Percentiles rank a stretch among this genome's conserved stretches.
Evolutionary conservation across 1,140 invertebrate genomes (phyloP).

Genomic region (Cotesia vestalis): DNA sequence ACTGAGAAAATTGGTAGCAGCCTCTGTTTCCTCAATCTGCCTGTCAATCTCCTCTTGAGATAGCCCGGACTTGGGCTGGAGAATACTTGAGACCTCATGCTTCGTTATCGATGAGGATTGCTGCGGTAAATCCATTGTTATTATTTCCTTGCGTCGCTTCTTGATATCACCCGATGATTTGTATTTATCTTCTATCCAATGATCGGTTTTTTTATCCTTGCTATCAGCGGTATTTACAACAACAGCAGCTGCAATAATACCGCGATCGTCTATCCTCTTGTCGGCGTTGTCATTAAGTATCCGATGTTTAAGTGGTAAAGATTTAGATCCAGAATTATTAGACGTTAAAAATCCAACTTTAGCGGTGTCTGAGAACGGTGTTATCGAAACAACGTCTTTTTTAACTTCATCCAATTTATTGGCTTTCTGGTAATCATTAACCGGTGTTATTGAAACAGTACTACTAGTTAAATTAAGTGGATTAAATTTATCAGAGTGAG

Average conservation of each 20-base stretch:
- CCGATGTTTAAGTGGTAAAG: slow-evolving; percentile 48
- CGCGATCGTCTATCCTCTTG: slow-evolving; percentile 40
- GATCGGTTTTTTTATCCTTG: slow-evolving; percentile 53
- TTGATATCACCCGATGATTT: slow-evolving; percentile 52
- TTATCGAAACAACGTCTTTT: slow-evolving; percentile 61
- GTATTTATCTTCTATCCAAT: slow-evolving; percentile 51
- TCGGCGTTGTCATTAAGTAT: slow-evolving; percentile 47
- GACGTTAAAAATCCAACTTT: slow-evolving; percentile 21
- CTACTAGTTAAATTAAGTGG: slow-evolving; percentile 53
- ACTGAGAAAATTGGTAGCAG: slow-evolving; percentile 65
- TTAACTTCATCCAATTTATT: slow-evolving; percentile 49
- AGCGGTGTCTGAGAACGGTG: slow-evolving; percentile 49
- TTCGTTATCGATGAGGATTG: slow-evolving; percentile 35
- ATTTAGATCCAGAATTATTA: slow-evolving; percentile 32
- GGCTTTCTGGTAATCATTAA: slow-evolving; percentile 56
- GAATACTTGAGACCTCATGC: slow-evolving; percentile 31
- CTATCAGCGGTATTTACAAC: slow-evolving; percentile 46
- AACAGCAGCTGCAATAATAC: slow-evolving; percentile 38
- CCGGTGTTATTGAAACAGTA: slow-evolving; percentile 60
- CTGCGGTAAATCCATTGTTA: slow-evolving; percentile 42
- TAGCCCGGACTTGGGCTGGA: slow-evolving; percentile 39
- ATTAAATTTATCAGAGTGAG: slow-evolving; percentile 53
- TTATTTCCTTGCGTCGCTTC: slow-evolving; percentile 51
- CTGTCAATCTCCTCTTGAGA: slow-evolving; percentile 58
- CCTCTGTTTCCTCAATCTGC: slow-evolving; percentile 62